Evolutionary conservation across 1,140 invertebrate species (phyloP).

Genomic region (Drosophila aff.): DNA sequence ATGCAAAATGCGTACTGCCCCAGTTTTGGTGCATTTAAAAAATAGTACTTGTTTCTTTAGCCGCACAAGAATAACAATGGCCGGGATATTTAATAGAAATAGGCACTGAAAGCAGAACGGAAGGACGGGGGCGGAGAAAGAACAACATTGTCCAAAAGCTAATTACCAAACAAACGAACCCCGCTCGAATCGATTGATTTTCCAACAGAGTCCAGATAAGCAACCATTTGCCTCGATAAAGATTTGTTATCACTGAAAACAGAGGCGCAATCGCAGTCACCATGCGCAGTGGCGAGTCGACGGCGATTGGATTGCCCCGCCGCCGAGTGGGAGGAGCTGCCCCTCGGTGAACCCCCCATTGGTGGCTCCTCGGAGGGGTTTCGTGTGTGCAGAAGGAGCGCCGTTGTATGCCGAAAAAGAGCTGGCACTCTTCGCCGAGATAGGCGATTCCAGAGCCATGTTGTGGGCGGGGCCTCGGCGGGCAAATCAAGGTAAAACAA

Average conservation of each 20-base stretch:
- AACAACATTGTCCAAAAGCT: conserved; percentile 77
- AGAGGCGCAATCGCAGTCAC: conserved; percentile 75
- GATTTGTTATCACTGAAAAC: conserved; percentile 85
- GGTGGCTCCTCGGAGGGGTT: conserved; percentile 34
- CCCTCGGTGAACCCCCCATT: conserved; percentile 50
- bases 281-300: conserved; percentile 70
- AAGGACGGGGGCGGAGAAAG: conserved; percentile 12
- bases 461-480: conserved; percentile 62
- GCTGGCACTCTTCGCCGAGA: conserved; percentile 33
- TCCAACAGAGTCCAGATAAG: conserved; percentile 71
- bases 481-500: conserved; percentile 81
- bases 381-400: conserved; percentile 48
- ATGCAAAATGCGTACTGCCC: conserved; percentile 11
- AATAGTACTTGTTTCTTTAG: conserved; percentile 41
- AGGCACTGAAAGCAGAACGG: conserved; percentile 12
- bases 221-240: conserved; percentile 77
- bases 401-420: conserved; percentile 50
- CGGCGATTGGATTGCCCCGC: conserved; percentile 74
- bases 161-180: conserved; percentile 80
- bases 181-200: conserved; percentile 79
- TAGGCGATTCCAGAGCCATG: conserved; percentile 54
- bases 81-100: conserved; percentile 39
- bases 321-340: conserved; percentile 67
- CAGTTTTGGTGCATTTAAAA: conserved; percentile 31
- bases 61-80: conserved; percentile 21